Conservation (phyloP, 2,888 invertebrate species). For the Zele albiditarsus region DNA sequence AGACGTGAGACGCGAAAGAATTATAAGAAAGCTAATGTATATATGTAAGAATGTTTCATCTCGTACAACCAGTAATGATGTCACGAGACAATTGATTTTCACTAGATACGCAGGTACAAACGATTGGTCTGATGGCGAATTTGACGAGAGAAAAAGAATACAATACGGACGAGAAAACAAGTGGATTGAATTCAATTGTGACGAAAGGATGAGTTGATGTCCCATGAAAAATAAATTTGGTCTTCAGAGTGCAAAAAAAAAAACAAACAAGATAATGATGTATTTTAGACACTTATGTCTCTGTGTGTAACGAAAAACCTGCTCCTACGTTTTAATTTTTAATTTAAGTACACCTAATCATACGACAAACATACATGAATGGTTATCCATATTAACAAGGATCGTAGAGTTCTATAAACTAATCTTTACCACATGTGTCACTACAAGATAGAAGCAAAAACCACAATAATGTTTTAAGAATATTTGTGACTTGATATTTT, state of each 20-base stretch:
- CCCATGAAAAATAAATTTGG: constrained; percentile 1
- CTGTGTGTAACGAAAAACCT: constrained; percentile 59
- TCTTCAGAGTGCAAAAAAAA: constrained; percentile 43
- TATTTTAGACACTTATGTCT: constrained; percentile 64
- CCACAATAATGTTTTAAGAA: constrained; percentile 35
- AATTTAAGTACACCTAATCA: constrained; percentile 55
- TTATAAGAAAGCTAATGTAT: constrained; percentile 65
- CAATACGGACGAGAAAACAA: constrained; percentile 16
- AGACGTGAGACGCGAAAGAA: constrained; percentile 56
- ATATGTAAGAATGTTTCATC: constrained; percentile 68
- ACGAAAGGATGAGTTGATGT: not conserved
- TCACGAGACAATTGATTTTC: constrained; percentile 26
- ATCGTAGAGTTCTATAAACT: constrained; percentile 28
- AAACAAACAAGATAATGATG: constrained; percentile 35
- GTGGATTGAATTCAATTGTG: constrained; percentile 10
- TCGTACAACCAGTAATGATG: constrained; percentile 52
- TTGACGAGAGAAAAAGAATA: constrained; percentile 41
- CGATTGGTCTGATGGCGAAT: constrained; percentile 5
- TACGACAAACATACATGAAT: constrained; percentile 48
- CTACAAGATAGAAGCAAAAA: constrained; percentile 30
- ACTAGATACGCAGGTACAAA: constrained; percentile 33
- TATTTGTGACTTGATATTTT: constrained; percentile 64
- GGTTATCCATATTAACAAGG: constrained; percentile 40
- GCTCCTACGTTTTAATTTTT: constrained; percentile 65
- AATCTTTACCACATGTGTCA: constrained; percentile 46